Base-by-base conservation (phyloP, 92 coral and sea anemone genomes). In the Hydrozoanthus gracilis region DNA sequence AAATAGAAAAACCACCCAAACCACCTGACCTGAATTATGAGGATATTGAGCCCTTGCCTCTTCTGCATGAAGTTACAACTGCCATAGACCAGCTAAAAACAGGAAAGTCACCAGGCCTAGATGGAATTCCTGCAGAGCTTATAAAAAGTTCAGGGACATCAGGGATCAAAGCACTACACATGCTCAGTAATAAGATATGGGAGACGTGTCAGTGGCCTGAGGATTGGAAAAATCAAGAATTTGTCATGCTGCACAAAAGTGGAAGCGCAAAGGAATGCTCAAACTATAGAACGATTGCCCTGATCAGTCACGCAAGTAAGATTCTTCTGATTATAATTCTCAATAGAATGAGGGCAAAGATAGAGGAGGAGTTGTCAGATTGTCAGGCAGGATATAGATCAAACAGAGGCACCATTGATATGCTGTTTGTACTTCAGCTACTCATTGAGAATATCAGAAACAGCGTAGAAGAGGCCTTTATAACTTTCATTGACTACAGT, bases 21-120 rank as follows among this genome's bases (percentile, higher is more conserved):
- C 58, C 11, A 52, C 6, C 6, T 52, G 11, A 52, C 58, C 6
- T 52, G 58, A 6, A 52, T 6, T 11, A 52, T 52, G 7, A 52
- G n/a, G 73, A 68, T 16, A 8, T 17, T 16, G 27, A 16, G 14
- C 73, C 73, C 5, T 7, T 5, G n/a, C 73, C 73, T 8, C 27
- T 17, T 7, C 7, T 7, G n/a, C 7, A 52, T 52, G 73, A 68
- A 14, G 73, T 68, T 8, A 68, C 7, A 39, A 17, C 27, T 16
- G 73, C 73, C 8, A 39, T 68, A 39, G 8, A 39, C n/a, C 27
- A 68, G 8, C 46, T 68, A 6, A 68, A 68, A 68, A 5, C 7
- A 5, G 73, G 73, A 6, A 68, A 68, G 8, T 39, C 73, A 68
- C 7, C 73, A 68, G 73, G 73, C 7, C 27, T 68, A 68, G 73